phyloP scores from a whole-genome alignment of 2,888 invertebrate genomes.

The Liodrosophila aerea region DNA sequence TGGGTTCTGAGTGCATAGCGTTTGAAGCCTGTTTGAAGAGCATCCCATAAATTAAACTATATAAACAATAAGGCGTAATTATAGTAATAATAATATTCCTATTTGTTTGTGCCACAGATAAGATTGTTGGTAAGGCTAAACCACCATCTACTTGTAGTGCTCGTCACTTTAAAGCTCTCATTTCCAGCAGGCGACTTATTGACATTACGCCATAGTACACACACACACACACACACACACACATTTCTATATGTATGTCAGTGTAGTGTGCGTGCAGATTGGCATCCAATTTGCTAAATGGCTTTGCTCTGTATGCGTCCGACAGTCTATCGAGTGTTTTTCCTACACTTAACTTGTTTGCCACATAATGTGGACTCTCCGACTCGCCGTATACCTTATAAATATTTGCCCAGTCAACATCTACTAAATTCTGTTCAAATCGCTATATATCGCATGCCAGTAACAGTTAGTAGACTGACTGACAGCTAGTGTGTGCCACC shows the following conservation, averaged over 20 bases:
- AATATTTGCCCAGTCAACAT: too few relatives aligned
- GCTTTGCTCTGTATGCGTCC: constrained; percentile 27
- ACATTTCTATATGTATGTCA: background rate
- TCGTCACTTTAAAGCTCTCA: constrained; percentile 14
- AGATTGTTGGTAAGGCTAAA: constrained; percentile 18
- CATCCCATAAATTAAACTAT: constrained; percentile 45
- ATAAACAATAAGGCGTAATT: constrained; percentile 19
- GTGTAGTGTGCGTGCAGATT: constrained; percentile 26
- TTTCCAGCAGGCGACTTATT: constrained; percentile 13
- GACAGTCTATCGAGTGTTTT: constrained; percentile 23
- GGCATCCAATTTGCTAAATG: constrained; percentile 63
- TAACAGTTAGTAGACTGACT: too few relatives aligned
- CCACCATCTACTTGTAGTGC: background rate
- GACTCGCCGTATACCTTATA: constrained; percentile 17
- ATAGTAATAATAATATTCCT: constrained; percentile 1
- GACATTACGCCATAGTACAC: too few relatives aligned
- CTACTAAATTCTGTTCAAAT: background rate
- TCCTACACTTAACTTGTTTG: constrained; percentile 41
- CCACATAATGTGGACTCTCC: constrained; percentile 10
- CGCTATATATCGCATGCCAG: background rate
- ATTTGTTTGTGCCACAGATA: constrained; percentile 25
- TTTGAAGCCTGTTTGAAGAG: constrained; percentile 15
- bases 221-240: constrained; percentile 9
- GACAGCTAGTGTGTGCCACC: too few relatives aligned
- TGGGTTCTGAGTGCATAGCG: background rate